A percentile compares a stretch with the other conserved stretches of the same genome.
These are phyloP conservation scores for Podarcis cretensis DNA, from an alignment of 2,113 vertebrate species.

Conservation along the genomic window DNA sequence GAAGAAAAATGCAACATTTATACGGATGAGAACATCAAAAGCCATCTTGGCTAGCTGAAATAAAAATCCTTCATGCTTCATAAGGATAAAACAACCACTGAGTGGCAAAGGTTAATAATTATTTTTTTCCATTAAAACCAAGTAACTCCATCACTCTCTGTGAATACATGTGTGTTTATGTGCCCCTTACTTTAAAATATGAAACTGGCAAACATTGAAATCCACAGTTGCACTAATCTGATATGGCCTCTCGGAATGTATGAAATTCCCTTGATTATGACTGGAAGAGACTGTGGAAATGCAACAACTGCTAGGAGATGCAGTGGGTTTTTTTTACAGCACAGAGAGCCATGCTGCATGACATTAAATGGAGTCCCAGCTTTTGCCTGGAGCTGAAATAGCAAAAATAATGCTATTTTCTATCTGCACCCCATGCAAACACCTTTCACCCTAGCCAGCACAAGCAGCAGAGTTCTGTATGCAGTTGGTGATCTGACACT, in stretches of 20 bases:
- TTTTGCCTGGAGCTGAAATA: neutral
- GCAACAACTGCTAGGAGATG: neutral
- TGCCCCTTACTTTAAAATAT: neutral
- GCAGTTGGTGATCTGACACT: too few relatives aligned
- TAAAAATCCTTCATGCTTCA: conserved; percentile 15
- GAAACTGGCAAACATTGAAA: neutral
- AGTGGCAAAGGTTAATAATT: neutral
- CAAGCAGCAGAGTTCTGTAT: too few relatives aligned
- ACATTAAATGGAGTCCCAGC: neutral
- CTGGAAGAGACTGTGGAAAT: too few relatives aligned
- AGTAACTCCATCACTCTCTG: neutral
- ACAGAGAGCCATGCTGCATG: neutral
- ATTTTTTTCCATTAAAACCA: neutral
- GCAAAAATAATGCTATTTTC: neutral
- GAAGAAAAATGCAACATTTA: conserved; percentile 27
- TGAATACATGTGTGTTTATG: neutral
- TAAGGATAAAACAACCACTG: neutral
- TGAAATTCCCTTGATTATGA: neutral
- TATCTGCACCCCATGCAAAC: too few relatives aligned
- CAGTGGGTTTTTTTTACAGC: neutral
- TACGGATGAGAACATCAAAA: conserved; percentile 24
- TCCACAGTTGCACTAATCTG: neutral
- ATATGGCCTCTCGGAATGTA: neutral
- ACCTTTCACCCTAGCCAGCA: too few relatives aligned
- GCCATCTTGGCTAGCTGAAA: conserved; percentile 10